These are phyloP conservation scores for Alosa alosa DNA, from an alignment of 2,113 vertebrate genomes.

Conservation along the genomic window DNA sequence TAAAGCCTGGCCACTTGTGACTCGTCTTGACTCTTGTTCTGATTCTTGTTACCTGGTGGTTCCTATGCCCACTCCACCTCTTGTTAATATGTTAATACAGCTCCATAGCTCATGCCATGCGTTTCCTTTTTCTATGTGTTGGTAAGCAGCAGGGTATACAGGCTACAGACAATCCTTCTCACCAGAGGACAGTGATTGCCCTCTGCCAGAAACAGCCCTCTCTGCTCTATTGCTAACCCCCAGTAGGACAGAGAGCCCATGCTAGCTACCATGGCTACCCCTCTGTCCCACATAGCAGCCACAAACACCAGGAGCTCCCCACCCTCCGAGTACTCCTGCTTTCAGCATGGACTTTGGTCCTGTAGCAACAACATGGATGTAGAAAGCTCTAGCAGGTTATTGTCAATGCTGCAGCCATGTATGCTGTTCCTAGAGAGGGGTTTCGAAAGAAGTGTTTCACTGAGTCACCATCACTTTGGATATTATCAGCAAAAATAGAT, in stretches of 20 bases:
- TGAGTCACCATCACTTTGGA: not conserved
- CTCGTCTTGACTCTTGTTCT: not conserved
- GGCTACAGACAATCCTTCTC: not conserved
- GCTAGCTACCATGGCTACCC: not conserved
- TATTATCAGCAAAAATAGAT: not conserved
- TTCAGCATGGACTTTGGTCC: not conserved
- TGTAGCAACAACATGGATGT: not conserved
- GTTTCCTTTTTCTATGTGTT: not conserved
- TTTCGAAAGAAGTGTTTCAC: not conserved
- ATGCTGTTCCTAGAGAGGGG: not conserved
- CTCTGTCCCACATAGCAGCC: not conserved
- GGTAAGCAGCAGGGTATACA: not conserved
- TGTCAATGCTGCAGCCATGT: not conserved
- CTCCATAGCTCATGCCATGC: not conserved
- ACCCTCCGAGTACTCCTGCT: not conserved
- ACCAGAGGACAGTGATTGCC: not conserved
- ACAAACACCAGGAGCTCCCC: not conserved
- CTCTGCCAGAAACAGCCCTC: not conserved
- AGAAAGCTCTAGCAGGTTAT: not conserved
- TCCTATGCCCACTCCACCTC: not conserved
- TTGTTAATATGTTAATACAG: not conserved
- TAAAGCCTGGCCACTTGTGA: not conserved
- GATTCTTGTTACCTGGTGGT: not conserved
- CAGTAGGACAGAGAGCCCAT: not conserved
- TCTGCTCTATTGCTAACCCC: not conserved